Percentiles rank a stretch among this genome's conserved stretches.
phyloP scores from a whole-genome alignment of 2,888 invertebrate species.

The Ectemnius lituratus region DNA sequence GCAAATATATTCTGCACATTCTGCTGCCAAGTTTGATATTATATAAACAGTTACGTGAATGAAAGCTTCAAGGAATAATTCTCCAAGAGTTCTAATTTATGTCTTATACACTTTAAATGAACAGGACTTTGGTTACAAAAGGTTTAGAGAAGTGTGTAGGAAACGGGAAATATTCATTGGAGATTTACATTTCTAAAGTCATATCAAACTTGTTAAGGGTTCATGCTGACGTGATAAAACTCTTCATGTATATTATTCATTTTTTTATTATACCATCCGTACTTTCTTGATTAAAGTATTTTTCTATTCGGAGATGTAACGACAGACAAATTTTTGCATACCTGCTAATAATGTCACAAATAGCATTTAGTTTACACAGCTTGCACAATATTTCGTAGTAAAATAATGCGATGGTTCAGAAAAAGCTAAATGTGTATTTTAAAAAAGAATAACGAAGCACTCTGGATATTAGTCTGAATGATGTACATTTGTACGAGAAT shows the following conservation, averaged over 20 bases:
- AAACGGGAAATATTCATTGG: slow-evolving; percentile 23
- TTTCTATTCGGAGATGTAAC: slow-evolving; percentile 55
- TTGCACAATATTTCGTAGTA: slow-evolving; percentile 61
- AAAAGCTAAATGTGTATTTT: slow-evolving; percentile 25
- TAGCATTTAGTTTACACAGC: slow-evolving; percentile 43
- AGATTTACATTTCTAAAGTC: slow-evolving; percentile 32
- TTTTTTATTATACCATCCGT: slow-evolving; percentile 51
- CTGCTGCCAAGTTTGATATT: slow-evolving; percentile 52
- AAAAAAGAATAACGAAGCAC: slow-evolving; percentile 43
- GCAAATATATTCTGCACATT: slow-evolving; percentile 39
- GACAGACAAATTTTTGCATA: slow-evolving; percentile 52
- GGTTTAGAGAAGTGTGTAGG: slow-evolving; percentile 16
- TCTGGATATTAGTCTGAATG: slow-evolving; percentile 53
- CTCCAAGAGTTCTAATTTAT: slow-evolving; percentile 39
- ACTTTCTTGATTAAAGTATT: slow-evolving; percentile 57
- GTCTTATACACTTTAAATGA: slow-evolving; percentile 7
- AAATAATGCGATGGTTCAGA: slow-evolving; percentile 40
- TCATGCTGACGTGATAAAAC: slow-evolving; percentile 37
- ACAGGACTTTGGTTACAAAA: slow-evolving; percentile 15
- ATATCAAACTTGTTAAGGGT: slow-evolving; percentile 45
- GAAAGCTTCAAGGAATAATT: slow-evolving; percentile 39
- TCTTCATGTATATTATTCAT: slow-evolving; percentile 49
- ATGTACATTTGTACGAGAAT: slow-evolving; percentile 72
- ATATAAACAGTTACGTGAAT: slow-evolving; percentile 24
- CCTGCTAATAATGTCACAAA: slow-evolving; percentile 45